A percentile compares a stretch with the other conserved stretches of the same genome.
These are phyloP conservation scores for Micronisus gabar DNA, from an alignment of 2,113 vertebrate genomes.

Conservation along the genomic window DNA sequence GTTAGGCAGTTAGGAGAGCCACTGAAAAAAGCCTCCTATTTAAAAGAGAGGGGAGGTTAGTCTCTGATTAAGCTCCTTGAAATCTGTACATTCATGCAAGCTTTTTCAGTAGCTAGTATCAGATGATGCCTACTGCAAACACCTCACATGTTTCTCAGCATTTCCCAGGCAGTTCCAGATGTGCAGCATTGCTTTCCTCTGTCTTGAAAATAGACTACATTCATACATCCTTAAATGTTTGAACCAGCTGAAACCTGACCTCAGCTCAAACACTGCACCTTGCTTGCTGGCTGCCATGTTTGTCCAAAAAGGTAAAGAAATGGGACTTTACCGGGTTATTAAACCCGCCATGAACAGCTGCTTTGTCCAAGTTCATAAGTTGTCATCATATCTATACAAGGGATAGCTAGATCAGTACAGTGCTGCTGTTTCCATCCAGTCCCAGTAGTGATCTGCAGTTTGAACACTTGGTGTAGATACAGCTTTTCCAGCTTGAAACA, in stretches of 20 bases:
- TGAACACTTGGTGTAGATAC: neutral
- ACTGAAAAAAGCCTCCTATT: neutral
- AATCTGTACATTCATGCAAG: neutral
- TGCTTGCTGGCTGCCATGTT: neutral
- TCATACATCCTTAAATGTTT: neutral
- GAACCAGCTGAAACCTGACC: neutral
- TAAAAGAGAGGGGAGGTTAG: neutral
- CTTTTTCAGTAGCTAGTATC: neutral
- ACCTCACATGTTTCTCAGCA: neutral
- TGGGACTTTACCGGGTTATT: neutral
- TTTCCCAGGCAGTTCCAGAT: neutral
- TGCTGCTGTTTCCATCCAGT: neutral
- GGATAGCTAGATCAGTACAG: neutral
- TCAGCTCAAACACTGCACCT: neutral
- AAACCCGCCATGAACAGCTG: neutral
- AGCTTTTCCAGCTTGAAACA: neutral
- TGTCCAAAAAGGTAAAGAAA: neutral
- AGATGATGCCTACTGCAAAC: neutral
- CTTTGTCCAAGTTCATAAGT: neutral
- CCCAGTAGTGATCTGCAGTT: neutral
- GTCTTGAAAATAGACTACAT: neutral
- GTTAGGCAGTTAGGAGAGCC: neutral
- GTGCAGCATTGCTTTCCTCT: neutral
- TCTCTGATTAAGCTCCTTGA: constrained; percentile 4
- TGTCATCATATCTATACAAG: neutral